phyloP scores from a whole-genome alignment of 2,888 invertebrate species.

The Thereva nobilitata region DNA sequence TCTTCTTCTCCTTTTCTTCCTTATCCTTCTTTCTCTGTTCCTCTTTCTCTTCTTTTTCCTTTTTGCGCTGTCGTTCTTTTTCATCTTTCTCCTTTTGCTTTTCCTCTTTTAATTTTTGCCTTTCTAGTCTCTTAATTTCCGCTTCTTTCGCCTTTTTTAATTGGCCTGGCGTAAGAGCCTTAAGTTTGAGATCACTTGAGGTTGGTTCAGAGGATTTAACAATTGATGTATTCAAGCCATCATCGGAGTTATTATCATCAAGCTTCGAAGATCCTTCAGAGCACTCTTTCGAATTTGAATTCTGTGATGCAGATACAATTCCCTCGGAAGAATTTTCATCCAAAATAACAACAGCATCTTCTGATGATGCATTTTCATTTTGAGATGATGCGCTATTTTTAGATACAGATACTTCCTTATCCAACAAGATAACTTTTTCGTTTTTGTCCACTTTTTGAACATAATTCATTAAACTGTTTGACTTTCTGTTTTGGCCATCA shows the following conservation, averaged over 20 bases:
- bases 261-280: not conserved
- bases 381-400: slow-evolving; percentile 5
- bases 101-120: slow-evolving; percentile 49
- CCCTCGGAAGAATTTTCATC: not conserved
- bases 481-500: too few relatives aligned
- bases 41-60: slow-evolving; percentile 61
- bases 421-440: not conserved
- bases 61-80: slow-evolving; percentile 60
- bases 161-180: slow-evolving; percentile 9
- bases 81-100: slow-evolving; percentile 58
- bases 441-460: too few relatives aligned
- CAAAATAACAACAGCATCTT: not conserved
- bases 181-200: not conserved
- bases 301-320: not conserved
- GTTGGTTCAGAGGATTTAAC: too few relatives aligned
- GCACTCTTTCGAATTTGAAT: not conserved
- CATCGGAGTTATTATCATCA: too few relatives aligned
- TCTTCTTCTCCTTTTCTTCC: slow-evolving; percentile 44
- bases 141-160: not conserved
- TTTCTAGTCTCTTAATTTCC: slow-evolving; percentile 32
- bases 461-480: too few relatives aligned
- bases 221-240: too few relatives aligned
- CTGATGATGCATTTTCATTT: not conserved
- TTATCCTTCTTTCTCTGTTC: slow-evolving; percentile 58
- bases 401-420: not conserved